A percentile compares a stretch with the other conserved stretches of the same genome.
phyloP scores from a whole-genome alignment of 2,888 invertebrate genomes.

The Argyresthia albistria region DNA sequence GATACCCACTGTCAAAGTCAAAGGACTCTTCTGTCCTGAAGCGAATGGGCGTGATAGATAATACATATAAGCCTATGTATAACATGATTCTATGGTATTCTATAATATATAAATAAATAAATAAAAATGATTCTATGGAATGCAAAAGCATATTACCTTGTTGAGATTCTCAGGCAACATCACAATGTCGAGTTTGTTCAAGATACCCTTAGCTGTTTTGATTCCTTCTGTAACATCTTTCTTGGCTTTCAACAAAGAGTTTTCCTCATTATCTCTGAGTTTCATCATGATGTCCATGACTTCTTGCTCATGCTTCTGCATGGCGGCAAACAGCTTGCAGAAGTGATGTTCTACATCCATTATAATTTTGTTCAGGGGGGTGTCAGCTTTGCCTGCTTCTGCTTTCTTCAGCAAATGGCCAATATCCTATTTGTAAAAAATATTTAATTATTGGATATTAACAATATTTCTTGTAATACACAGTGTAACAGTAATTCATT shows the following conservation, averaged over 20 bases:
- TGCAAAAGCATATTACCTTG: constrained; percentile 15
- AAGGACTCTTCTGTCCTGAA: too few relatives aligned
- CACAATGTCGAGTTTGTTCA: constrained; percentile 15
- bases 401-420: constrained; percentile 46
- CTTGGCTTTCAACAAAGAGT: constrained; percentile 38
- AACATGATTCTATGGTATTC: too few relatives aligned
- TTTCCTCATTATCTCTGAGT: constrained; percentile 33
- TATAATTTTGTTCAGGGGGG: constrained; percentile 32
- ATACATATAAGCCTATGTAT: too few relatives aligned
- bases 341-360: constrained; percentile 62
- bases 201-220: constrained; percentile 30
- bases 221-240: constrained; percentile 31
- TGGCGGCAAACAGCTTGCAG: constrained; percentile 52
- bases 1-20: too few relatives aligned
- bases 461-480: background rate
- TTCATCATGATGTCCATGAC: constrained; percentile 39
- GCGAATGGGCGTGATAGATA: too few relatives aligned
- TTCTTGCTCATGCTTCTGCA: constrained; percentile 67
- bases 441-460: background rate
- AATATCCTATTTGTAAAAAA: constrained; percentile 35
- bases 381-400: constrained; percentile 34
- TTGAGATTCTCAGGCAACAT: constrained; percentile 22
- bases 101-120: too few relatives aligned
- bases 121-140: background rate
- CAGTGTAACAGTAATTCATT: constrained; percentile 1